These are phyloP conservation scores for Tetraodon nigroviridis DNA, from an alignment of 2,113 vertebrate species.

Conservation along the genomic window DNA sequence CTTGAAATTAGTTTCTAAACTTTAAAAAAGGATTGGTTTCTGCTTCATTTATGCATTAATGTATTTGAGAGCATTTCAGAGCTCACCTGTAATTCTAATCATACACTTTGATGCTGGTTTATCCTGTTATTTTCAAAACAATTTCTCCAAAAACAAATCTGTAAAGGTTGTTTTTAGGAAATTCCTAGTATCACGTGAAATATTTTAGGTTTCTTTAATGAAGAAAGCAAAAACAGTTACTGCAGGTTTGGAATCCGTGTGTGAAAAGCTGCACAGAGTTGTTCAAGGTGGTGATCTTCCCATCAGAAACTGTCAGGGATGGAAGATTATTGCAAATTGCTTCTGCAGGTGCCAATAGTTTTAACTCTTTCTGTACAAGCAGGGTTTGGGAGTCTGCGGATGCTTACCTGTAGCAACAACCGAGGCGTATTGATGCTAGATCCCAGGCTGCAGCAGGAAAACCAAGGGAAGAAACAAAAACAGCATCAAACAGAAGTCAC, in stretches of 20 bases:
- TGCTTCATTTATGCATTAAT: too few species aligned
- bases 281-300: too few species aligned
- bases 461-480: not conserved
- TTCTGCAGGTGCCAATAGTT: not conserved
- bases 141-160: not conserved
- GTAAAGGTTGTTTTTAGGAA: not conserved
- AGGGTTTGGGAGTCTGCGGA: not conserved
- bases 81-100: too few species aligned
- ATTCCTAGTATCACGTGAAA: not conserved
- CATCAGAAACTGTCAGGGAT: not conserved
- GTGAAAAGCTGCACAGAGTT: too few species aligned
- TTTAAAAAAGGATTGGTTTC: too few species aligned
- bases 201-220: not conserved
- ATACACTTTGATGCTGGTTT: not conserved
- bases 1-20: not conserved
- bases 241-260: too few species aligned
- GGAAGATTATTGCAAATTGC: not conserved
- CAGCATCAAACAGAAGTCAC: constrained; percentile 35
- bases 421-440: not conserved
- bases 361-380: not conserved
- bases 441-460: constrained; percentile 1
- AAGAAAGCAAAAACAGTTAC: too few species aligned
- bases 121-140: not conserved
- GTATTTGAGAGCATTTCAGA: too few species aligned
- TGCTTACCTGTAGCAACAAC: too few species aligned